These are phyloP conservation scores for Mormyrops boulengeri DNA, from an alignment of 2,797 vertebrate species.

Conservation along the genomic window DNA sequence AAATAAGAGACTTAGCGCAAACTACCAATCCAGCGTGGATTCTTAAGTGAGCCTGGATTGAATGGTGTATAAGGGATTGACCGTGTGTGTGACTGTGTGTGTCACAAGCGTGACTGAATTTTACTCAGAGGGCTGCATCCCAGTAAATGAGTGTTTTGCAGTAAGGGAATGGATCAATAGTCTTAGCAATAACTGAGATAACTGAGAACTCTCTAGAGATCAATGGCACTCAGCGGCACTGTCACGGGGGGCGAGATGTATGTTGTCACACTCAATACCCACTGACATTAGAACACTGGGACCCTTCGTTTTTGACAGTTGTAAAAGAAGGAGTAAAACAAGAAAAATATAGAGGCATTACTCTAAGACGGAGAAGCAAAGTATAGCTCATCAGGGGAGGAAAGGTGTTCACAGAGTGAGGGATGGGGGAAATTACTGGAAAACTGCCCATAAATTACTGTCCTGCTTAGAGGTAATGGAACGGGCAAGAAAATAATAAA, in stretches of 20 bases:
- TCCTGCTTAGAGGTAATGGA: neutral
- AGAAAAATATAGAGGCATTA: slow-evolving; percentile 8
- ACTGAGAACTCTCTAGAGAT: slow-evolving; percentile 15
- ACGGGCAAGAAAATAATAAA: neutral
- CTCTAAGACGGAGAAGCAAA: neutral
- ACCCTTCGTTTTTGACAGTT: neutral
- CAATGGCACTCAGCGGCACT: neutral
- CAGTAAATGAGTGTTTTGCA: neutral
- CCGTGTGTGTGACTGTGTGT: neutral
- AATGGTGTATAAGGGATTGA: neutral
- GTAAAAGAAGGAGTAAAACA: neutral
- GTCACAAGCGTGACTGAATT: slow-evolving; percentile 5
- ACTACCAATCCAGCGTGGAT: slow-evolving; percentile 22
- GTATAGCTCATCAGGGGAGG: neutral
- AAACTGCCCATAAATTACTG: neutral
- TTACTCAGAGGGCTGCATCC: slow-evolving; percentile 4
- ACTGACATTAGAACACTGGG: neutral
- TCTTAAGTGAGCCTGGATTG: neutral
- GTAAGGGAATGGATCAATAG: slow-evolving; percentile 21
- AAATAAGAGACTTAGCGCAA: slow-evolving; percentile 40
- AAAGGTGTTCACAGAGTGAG: neutral
- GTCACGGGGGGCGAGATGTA: neutral
- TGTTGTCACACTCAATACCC: neutral
- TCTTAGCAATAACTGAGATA: slow-evolving; percentile 14
- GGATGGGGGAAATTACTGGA: neutral